Evolutionary conservation across 2,888 invertebrate genomes (phyloP).

Genomic region (Hydriomena furcata): DNA sequence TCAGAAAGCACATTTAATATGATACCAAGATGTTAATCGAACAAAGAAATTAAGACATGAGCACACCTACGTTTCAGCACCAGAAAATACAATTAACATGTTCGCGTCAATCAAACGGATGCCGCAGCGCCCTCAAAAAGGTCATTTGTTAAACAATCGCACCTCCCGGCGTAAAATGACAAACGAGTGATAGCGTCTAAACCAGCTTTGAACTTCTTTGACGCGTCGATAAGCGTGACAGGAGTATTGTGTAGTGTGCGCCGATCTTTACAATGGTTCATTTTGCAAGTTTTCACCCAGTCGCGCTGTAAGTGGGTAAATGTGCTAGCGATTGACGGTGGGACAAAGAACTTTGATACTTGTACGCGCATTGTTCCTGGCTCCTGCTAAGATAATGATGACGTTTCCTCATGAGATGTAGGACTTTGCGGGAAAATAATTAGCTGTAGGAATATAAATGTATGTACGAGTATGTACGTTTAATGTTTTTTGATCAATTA

Average conservation of each 20-base stretch:
- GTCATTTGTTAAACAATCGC: conserved; percentile 77
- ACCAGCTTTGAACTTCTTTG: conserved; percentile 81
- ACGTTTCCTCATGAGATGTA: conserved; percentile 52
- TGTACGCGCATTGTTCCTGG: conserved; percentile 48
- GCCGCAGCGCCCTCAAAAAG: conserved; percentile 53
- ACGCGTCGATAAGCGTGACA: conserved; percentile 76
- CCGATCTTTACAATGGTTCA: conserved; percentile 67
- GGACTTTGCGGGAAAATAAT: conserved; percentile 53
- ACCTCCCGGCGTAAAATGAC: conserved; percentile 72
- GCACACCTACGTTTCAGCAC: conserved; percentile 37
- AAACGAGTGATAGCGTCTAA: conserved; percentile 69
- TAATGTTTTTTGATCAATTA: no score
- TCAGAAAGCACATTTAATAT: conserved; percentile 24
- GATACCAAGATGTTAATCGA: conserved; percentile 64
- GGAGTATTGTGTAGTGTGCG: conserved; percentile 37
- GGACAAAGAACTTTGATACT: conserved; percentile 50
- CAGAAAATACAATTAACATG: conserved; percentile 36
- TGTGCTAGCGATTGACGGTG: conserved; percentile 78
- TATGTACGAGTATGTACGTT: no score
- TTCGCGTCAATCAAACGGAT: conserved; percentile 36
- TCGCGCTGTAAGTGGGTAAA: conserved; percentile 72
- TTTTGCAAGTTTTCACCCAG: conserved; percentile 80
- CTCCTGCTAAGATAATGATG: conserved; percentile 68
- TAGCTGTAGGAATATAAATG: conserved; percentile 31
- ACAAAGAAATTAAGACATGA: conserved; percentile 49